Evolutionary conservation across 2,888 invertebrate genomes (phyloP).

Genomic region (Athalia rosae): DNA sequence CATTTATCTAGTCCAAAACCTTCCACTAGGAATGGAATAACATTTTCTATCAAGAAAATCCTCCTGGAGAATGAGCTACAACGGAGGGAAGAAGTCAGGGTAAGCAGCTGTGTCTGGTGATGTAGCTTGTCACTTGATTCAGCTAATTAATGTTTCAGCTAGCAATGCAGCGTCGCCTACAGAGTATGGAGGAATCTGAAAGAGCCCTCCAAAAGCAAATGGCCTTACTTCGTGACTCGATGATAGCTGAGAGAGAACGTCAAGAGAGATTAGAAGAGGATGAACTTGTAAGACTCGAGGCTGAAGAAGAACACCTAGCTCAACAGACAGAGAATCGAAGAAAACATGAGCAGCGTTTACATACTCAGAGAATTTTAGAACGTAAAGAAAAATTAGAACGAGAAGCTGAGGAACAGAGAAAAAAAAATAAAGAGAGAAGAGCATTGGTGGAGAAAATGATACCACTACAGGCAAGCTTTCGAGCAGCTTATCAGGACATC

Average conservation of each 20-base stretch:
- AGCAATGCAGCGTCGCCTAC: constrained; percentile 67
- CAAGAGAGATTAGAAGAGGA: constrained; percentile 69
- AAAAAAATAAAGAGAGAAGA: constrained; percentile 73
- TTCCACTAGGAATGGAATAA: constrained; percentile 53
- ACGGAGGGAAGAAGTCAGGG: constrained; percentile 65
- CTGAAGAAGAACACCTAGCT: constrained; percentile 75
- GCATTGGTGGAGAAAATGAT: constrained; percentile 74
- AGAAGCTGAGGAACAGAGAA: constrained; percentile 66
- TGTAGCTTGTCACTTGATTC: no score
- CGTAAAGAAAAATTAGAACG: constrained; percentile 59
- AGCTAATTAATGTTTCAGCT: constrained; percentile 53
- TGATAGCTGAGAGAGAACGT: constrained; percentile 60
- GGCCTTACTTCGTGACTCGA: constrained; percentile 57
- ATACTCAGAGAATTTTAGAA: constrained; percentile 59
- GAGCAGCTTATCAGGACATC: constrained; percentile 60
- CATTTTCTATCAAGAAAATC: constrained; percentile 68
- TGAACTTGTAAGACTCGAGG: constrained; percentile 75
- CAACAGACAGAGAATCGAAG: constrained; percentile 75
- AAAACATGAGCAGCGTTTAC: constrained; percentile 68
- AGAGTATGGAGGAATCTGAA: constrained; percentile 67
- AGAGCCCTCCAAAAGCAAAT: constrained; percentile 67
- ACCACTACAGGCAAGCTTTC: constrained; percentile 55
- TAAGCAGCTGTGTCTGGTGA: constrained; percentile 47
- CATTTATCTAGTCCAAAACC: constrained; percentile 67
- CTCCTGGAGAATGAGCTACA: constrained; percentile 66